Percentiles rank a stretch among this genome's conserved stretches.
Evolutionary conservation across 2,113 vertebrate species (phyloP).

Genomic region (Psammodynastes pulverulentus): DNA sequence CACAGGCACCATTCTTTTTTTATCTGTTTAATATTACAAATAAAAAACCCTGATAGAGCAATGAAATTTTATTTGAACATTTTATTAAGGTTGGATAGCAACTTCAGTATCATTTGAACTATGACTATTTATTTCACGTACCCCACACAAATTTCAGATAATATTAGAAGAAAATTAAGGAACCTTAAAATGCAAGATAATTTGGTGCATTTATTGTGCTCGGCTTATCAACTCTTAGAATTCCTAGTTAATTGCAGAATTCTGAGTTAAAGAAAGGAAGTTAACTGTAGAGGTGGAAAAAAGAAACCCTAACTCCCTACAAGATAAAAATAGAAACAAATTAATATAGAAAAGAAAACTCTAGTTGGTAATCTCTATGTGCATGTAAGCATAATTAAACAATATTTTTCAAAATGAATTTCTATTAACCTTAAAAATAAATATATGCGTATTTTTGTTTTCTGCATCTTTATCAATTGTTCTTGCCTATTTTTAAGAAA

Average conservation of each 20-base stretch:
- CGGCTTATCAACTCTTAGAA: not conserved
- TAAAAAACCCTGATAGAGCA: not conserved
- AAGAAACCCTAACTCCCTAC: not conserved
- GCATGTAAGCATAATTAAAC: conserved; percentile 4
- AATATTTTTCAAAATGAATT: conserved; percentile 14
- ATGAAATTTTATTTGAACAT: not conserved
- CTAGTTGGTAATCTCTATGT: not conserved
- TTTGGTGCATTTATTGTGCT: not conserved
- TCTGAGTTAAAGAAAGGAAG: not conserved
- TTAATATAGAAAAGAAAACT: not conserved
- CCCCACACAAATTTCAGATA: not conserved
- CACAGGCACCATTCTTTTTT: not conserved
- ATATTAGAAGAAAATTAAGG: not conserved
- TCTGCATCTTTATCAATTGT: conserved; percentile 28
- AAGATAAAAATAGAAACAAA: not conserved
- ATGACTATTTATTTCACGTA: not conserved
- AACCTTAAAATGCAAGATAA: not conserved
- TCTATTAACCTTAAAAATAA: conserved; percentile 33
- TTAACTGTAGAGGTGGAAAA: not conserved
- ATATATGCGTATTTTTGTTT: conserved; percentile 17
- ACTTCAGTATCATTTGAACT: not conserved
- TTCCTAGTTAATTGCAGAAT: not conserved
- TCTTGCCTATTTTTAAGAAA: conserved; percentile 51
- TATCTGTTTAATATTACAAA: not conserved
- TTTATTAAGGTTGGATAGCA: no score